Base-by-base conservation (phyloP, 2,113 vertebrate species). In the Chloropsis hardwickii region DNA sequence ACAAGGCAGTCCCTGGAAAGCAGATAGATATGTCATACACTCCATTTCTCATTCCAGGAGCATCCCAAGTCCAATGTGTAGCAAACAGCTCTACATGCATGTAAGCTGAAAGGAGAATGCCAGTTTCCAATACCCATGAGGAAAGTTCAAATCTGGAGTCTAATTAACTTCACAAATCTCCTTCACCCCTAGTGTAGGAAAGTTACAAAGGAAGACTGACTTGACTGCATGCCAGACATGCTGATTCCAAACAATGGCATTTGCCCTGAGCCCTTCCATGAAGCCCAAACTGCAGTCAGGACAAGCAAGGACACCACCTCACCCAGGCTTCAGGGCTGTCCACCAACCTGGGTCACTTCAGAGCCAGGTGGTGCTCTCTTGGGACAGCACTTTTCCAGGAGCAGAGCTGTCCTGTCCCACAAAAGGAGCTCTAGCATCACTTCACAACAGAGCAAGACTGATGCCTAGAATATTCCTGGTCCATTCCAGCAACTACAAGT, bases 1-100 rank as follows among this genome's bases (percentile, higher is more conserved):
- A 95, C 94, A 71, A 92, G 90, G 90, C 92, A 91, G 79, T 92
- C 87, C 87, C 79, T 95, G 90, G 92, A 97, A 96, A 96, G 85
- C 87, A 82, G 62, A 81, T 78, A 82, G 71, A 67, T 96, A 77
- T n/a, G 56, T 79, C 85, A 80, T n/a, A 77, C 5, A 7, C 56
- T 73, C 71, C 3, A 2, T 85, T 92, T 90, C 90, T 92, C 47
- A 27, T 91, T 94, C 79, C 94, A 94, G 78, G 58, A 95, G 74
- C 90, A 95, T 80, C 81, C 39, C 10, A 48, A 94, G 29, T 69
- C 58, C 81, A 82, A 82, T 1, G 6, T n/a, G 47, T 33, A 70
- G 84, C 70, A 92, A 62, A 87, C 57, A 94, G 89, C 21, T 85
- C 45, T 87, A 58, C 13, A 45, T 50, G 54, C 51, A 85, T 81